Conservation (phyloP, 1,140 invertebrate species). For the Drosophila fuyamai region DNA sequence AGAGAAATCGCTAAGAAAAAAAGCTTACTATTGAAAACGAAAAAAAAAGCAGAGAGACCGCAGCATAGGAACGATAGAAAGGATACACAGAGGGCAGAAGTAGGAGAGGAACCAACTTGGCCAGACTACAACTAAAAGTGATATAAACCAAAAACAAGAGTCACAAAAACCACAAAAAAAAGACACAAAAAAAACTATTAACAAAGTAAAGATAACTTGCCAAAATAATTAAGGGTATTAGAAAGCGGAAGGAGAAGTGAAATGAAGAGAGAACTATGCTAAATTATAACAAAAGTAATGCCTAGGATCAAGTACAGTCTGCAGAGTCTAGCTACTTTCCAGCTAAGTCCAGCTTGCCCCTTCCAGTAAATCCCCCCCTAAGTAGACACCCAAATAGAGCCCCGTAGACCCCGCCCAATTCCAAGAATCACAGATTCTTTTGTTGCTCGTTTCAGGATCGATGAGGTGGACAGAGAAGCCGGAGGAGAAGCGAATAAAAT, state of each 20-base stretch:
- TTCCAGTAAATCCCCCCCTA: conserved; percentile 12
- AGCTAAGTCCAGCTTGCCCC: conserved; percentile 25
- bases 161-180: conserved; percentile 36
- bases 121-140: conserved; percentile 67
- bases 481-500: conserved; percentile 36
- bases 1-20: conserved; percentile 43
- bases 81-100: conserved; percentile 3
- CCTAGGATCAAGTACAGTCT: conserved; percentile 45
- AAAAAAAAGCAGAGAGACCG: conserved; percentile 5
- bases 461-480: conserved; percentile 12
- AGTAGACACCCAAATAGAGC: neutral
- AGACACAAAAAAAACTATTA: conserved; percentile 30
- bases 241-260: conserved; percentile 10
- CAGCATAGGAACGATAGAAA: conserved; percentile 9
- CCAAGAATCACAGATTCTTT: conserved; percentile 41
- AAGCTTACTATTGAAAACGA: conserved; percentile 66
- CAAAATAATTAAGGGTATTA: conserved; percentile 76
- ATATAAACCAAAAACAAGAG: conserved; percentile 62
- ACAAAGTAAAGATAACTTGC: conserved; percentile 59
- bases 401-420: conserved; percentile 7
- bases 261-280: conserved; percentile 38
- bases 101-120: conserved; percentile 43
- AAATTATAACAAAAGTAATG: conserved; percentile 28
- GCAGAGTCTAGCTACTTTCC: conserved; percentile 34
- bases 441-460: conserved; percentile 47